These are phyloP conservation scores for Agrochola lota DNA, from an alignment of 2,888 invertebrate species.

Conservation along the genomic window DNA sequence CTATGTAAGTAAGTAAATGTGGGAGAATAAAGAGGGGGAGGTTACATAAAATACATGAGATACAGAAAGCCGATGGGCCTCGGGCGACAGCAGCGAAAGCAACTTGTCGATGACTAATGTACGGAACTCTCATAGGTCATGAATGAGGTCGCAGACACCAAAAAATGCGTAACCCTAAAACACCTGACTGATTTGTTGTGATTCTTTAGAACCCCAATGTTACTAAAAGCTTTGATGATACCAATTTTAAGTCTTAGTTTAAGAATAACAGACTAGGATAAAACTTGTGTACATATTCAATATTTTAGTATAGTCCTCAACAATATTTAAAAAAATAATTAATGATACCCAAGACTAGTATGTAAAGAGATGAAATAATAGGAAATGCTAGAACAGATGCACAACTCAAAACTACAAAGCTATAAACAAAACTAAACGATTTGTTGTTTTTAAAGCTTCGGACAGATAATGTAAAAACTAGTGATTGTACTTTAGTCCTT, in stretches of 20 bases:
- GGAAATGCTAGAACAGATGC: neutral
- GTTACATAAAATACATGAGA: conserved; percentile 85
- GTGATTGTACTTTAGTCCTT: neutral
- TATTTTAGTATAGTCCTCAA: neutral
- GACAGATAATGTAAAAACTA: too few relatives aligned
- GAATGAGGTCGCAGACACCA: conserved; percentile 58
- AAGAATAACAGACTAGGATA: neutral
- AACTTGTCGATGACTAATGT: conserved; percentile 78
- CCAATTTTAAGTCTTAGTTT: neutral
- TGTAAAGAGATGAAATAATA: neutral
- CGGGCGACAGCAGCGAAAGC: conserved; percentile 83
- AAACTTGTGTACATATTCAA: neutral
- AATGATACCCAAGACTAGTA: neutral
- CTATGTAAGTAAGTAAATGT: conserved; percentile 60
- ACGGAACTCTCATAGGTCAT: conserved; percentile 68
- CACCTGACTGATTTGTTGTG: conserved; percentile 32
- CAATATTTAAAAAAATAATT: neutral
- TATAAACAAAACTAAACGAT: neutral
- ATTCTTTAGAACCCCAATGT: neutral
- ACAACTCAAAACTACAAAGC: neutral
- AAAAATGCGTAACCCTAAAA: conserved; percentile 61
- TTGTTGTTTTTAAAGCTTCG: too few relatives aligned
- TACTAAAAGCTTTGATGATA: neutral
- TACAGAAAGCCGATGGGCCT: conserved; percentile 82
- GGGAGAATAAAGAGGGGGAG: conserved; percentile 76